Evolutionary conservation across 2,888 invertebrate genomes (phyloP).

Genomic region (Dolichomitus sp.): DNA sequence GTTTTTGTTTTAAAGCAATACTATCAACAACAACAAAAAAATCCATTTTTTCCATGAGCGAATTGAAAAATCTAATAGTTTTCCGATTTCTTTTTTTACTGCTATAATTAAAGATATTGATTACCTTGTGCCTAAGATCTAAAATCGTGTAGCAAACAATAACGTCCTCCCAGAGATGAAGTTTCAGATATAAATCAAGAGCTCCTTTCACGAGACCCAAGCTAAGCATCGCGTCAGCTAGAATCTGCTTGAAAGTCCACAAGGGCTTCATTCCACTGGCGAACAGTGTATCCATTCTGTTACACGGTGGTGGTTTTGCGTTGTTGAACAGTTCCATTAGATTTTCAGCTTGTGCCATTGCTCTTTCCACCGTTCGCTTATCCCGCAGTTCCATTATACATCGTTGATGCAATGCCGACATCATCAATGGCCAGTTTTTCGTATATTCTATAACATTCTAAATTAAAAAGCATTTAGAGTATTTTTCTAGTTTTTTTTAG

Average conservation of each 20-base stretch:
- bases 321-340: constrained; percentile 89
- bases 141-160: constrained; percentile 96
- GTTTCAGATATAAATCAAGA: constrained; percentile 91
- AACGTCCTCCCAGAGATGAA: constrained; percentile 97
- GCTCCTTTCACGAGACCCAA: constrained; percentile 95
- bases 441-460: constrained; percentile 84
- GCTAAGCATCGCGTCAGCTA: constrained; percentile 93
- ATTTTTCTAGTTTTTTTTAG: neutral
- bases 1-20: too few species aligned
- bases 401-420: constrained; percentile 91
- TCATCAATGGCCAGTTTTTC: constrained; percentile 91
- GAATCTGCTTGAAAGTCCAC: constrained; percentile 92
- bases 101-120: neutral
- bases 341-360: constrained; percentile 95
- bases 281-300: constrained; percentile 89
- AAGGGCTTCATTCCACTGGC: constrained; percentile 91
- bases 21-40: too few species aligned
- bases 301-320: constrained; percentile 84
- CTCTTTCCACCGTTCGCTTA: constrained; percentile 94
- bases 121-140: constrained; percentile 93
- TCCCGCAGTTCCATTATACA: constrained; percentile 93
- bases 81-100: neutral
- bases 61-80: too few species aligned
- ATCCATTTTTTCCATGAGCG: too few species aligned
- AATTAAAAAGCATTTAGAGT: constrained; percentile 46